Conservation (phyloP, 1,140 invertebrate genomes). For the Diprion similis region DNA sequence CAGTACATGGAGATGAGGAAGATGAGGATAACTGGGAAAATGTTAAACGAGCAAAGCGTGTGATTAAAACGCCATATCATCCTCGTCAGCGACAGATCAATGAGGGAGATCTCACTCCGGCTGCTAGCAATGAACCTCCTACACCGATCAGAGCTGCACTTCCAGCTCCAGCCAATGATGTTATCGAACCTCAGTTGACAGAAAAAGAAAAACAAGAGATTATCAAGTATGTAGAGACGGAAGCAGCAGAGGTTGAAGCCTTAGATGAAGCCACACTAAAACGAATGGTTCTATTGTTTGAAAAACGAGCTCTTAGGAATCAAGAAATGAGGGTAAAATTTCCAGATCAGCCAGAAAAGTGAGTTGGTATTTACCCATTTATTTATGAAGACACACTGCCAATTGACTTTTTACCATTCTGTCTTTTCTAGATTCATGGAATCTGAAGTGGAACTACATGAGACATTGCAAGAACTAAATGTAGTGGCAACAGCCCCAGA, state of each 20-base stretch:
- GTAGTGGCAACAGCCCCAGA: conserved; percentile 94
- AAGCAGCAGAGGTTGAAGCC: conserved; percentile 79
- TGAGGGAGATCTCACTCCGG: conserved; percentile 49
- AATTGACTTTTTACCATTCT: conserved; percentile 20
- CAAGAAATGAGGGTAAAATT: conserved; percentile 99
- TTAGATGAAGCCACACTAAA: conserved; percentile 90
- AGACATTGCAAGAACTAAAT: conserved; percentile 92
- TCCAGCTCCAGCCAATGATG: conserved; percentile 60
- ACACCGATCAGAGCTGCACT: conserved; percentile 59
- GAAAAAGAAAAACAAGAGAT: conserved; percentile 83
- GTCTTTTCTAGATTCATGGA: conserved; percentile 89
- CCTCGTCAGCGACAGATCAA: conserved; percentile 50
- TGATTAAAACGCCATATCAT: conserved; percentile 59
- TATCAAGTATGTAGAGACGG: conserved; percentile 81
- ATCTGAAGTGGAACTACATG: conserved; percentile 95
- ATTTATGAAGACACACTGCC: too few species aligned
- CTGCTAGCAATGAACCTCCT: conserved; percentile 63
- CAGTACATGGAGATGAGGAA: conserved; percentile 69
- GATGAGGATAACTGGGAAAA: conserved; percentile 68
- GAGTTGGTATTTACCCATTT: conserved; percentile 31
- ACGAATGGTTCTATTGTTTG: conserved; percentile 89
- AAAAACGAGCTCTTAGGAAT: conserved; percentile 93
- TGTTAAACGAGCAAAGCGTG: conserved; percentile 54
- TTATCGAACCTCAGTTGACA: conserved; percentile 67
- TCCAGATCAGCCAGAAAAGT: conserved; percentile 95